Evolutionary conservation across 2,113 vertebrate species (phyloP).

Genomic region (Pseudopodoces humilis): DNA sequence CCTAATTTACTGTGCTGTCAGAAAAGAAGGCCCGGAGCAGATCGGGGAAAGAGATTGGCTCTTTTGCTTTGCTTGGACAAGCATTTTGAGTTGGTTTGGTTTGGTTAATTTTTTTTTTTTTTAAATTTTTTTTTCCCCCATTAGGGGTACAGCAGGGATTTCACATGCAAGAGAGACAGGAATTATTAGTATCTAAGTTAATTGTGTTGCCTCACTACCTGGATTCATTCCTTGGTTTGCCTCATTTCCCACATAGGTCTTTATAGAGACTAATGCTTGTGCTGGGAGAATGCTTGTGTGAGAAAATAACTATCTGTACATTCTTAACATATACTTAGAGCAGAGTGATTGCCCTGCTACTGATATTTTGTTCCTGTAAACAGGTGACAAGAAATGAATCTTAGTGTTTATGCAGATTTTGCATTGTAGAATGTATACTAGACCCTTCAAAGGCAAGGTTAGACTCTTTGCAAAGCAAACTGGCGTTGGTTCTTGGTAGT

Average conservation of each 20-base stretch:
- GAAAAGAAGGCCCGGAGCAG: conserved; percentile 44
- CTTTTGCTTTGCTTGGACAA: conserved; percentile 54
- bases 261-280: conserved; percentile 53
- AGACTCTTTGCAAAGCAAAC: conserved; percentile 69
- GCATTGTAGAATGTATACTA: conserved; percentile 69
- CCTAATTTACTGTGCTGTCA: conserved; percentile 40
- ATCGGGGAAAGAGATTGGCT: conserved; percentile 37
- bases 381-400: conserved; percentile 66
- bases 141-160: conserved; percentile 57
- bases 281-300: conserved; percentile 56
- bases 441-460: conserved; percentile 68
- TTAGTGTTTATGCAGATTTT: conserved; percentile 68
- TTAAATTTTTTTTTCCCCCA: neutral
- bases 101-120: neutral
- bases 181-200: conserved; percentile 59
- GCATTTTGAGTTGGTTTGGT: conserved; percentile 23
- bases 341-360: conserved; percentile 57
- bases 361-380: conserved; percentile 64
- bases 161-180: conserved; percentile 55
- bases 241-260: conserved; percentile 65
- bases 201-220: conserved; percentile 66
- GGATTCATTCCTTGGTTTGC: conserved; percentile 62
- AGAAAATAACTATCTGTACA: conserved; percentile 47
- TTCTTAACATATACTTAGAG: conserved; percentile 37
- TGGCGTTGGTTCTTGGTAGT: conserved; percentile 65